Base-by-base conservation (phyloP, 2,797 vertebrate genomes). In the Diplodus sargus region DNA sequence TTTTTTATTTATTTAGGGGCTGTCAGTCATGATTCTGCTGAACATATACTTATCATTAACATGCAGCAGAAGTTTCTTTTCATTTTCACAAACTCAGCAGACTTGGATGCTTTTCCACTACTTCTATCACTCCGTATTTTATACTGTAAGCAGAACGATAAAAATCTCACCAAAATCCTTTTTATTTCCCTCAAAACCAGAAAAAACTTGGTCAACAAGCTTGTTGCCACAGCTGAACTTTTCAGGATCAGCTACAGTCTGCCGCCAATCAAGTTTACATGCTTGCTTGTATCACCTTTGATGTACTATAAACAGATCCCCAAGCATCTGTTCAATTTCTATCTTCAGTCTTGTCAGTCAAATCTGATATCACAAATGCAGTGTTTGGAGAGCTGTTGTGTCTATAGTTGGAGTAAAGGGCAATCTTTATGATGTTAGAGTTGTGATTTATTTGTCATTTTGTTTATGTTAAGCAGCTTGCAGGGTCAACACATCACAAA, bases 21-120 rank as follows among this genome's bases (percentile, higher is more conserved):
- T 73, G 76, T 89, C 81, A 74, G 65, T 90, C 83, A 85, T 5
- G 49, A 75, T 74, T 83, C 58, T 76, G 53, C 76, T 66, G 61
- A 85, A 62, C 51, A 79, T 70, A 70, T 63, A 64, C 47, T 85
- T 76, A 69, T 77, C 80, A 67, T 79, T 64, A 72, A 25, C 28
- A 4, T 64, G 56, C 17, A 71, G 77, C 57, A 64, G 42, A 67
- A 42, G 47, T 48, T 53, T 61, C 16, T 76, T 57, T 68, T 61
- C 62, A 42, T 22, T 67, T 51, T 70, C 28, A 67, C 58, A 71
- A 62, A 70, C 16, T 47, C 59, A 9, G 53, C 49, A 30, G 34
- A 34, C 16, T 54, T 25, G 43, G 28, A 65, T 66, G 20, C 34
- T 70, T 71, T 43, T 28, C 14, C 9, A 47, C 43, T 22, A n/a